Evolutionary conservation across 2,888 invertebrate species (phyloP).

Genomic region (Halictus ligatus): DNA sequence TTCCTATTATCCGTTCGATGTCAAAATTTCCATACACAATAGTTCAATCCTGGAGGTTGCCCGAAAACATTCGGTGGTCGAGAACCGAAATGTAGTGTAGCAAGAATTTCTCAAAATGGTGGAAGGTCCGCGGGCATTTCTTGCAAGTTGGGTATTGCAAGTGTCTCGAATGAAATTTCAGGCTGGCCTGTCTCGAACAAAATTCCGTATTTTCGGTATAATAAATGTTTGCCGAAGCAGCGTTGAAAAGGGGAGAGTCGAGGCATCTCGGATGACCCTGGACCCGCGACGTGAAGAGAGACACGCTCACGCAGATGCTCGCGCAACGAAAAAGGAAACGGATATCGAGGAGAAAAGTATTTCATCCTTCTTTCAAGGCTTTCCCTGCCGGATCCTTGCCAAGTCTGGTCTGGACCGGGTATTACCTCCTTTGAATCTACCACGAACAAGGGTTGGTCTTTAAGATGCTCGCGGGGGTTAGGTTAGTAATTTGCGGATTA

Average conservation of each 20-base stretch:
- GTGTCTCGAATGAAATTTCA: conserved; percentile 28
- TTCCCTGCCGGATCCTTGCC: conserved; percentile 68
- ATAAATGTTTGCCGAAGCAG: conserved; percentile 56
- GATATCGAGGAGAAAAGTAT: conserved; percentile 62
- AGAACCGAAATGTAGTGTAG: neutral
- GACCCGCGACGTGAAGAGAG: conserved; percentile 31
- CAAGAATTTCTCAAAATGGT: neutral
- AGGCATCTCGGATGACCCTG: conserved; percentile 31
- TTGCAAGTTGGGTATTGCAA: neutral
- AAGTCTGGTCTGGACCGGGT: conserved; percentile 71
- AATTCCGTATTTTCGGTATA: conserved; percentile 43
- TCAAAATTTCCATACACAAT: too few relatives aligned
- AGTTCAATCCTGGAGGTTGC: too few relatives aligned
- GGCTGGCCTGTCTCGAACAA: conserved; percentile 13
- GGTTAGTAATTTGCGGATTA: conserved; percentile 82
- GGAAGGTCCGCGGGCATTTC: neutral
- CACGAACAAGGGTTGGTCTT: conserved; percentile 78
- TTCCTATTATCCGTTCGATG: too few relatives aligned
- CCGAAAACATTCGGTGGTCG: too few relatives aligned
- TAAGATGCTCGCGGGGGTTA: conserved; percentile 74
- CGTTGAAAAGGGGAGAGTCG: conserved; percentile 32
- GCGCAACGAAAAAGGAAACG: conserved; percentile 49
- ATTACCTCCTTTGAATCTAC: conserved; percentile 77
- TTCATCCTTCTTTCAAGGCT: conserved; percentile 67
- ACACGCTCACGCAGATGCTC: conserved; percentile 30